Percentiles rank a stretch among this genome's conserved stretches.
These are phyloP conservation scores for Dendrocincla fuliginosa DNA, from an alignment of 2,797 vertebrate species.

Conservation along the genomic window DNA sequence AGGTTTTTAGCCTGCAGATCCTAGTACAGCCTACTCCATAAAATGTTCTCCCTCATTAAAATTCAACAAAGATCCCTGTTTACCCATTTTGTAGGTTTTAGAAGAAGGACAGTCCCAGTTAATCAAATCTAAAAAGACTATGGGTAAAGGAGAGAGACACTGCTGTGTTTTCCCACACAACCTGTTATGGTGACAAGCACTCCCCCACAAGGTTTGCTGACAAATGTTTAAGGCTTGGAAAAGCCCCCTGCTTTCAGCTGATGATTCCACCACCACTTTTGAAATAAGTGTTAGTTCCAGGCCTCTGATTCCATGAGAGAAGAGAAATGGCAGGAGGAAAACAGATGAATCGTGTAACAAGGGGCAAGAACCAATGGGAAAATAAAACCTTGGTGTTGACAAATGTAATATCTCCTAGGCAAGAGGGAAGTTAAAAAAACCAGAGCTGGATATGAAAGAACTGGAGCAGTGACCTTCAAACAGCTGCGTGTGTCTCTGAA, in stretches of 20 bases:
- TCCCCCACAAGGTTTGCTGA: background rate
- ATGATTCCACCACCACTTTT: conserved; percentile 11
- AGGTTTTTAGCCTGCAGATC: background rate
- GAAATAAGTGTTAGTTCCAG: conserved; percentile 27
- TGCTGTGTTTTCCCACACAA: conserved; percentile 6
- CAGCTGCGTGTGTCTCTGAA: background rate
- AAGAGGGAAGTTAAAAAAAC: background rate
- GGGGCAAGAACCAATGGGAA: background rate
- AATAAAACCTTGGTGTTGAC: background rate
- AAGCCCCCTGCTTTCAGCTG: background rate
- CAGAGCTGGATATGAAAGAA: background rate
- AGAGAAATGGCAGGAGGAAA: background rate
- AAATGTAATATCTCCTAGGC: background rate
- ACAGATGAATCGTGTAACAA: background rate
- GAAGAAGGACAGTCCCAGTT: background rate
- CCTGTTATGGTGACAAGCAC: background rate
- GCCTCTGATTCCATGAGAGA: background rate
- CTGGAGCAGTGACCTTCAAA: background rate
- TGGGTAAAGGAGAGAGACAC: background rate
- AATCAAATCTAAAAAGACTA: background rate
- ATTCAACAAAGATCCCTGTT: background rate
- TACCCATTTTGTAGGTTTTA: background rate
- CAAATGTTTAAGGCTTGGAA: conserved; percentile 37
- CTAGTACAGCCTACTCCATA: background rate
- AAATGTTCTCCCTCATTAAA: background rate